A percentile compares a stretch with the other conserved stretches of the same genome.
These are phyloP conservation scores for Zoanthus sansibaricus DNA, from an alignment of 92 coral and sea anemone species.

Conservation along the genomic window DNA sequence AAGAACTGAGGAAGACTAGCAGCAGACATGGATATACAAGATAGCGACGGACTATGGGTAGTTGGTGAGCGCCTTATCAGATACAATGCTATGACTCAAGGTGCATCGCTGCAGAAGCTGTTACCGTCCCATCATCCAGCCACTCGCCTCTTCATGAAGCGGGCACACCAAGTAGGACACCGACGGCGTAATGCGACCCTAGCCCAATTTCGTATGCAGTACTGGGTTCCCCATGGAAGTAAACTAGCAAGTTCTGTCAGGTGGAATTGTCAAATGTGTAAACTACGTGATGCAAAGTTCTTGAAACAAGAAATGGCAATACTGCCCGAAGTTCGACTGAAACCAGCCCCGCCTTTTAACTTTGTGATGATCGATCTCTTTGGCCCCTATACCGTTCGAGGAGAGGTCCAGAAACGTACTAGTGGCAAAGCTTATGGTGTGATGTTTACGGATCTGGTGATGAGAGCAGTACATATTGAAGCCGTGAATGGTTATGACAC, in stretches of 20 bases:
- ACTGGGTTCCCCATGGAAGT: conserved; percentile 8
- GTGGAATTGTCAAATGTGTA: conserved; percentile 64
- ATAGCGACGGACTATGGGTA: conserved; percentile 63
- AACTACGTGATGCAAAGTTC: conserved; percentile 61
- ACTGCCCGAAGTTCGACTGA: conserved; percentile 65
- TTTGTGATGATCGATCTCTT: conserved; percentile 71
- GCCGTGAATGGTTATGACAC: conserved; percentile 74
- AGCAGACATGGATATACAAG: conserved; percentile 38
- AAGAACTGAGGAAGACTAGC: conserved; percentile 23
- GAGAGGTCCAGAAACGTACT: conserved; percentile 69
- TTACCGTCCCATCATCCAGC: conserved; percentile 68
- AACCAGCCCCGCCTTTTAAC: conserved; percentile 71
- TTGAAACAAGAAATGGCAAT: conserved; percentile 67
- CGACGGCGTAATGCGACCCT: too few relatives aligned
- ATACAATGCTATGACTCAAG: conserved; percentile 67
- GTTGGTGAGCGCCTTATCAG: conserved; percentile 55
- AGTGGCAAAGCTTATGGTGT: conserved; percentile 79
- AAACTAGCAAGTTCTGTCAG: conserved; percentile 66
- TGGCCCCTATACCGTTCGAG: conserved; percentile 71
- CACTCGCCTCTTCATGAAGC: conserved; percentile 66
- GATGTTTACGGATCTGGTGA: conserved; percentile 63
- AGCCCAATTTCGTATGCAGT: too few relatives aligned
- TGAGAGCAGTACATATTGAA: conserved; percentile 73
- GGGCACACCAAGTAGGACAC: conserved; percentile 54
- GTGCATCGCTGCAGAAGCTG: conserved; percentile 65